phyloP scores from a whole-genome alignment of 2,888 invertebrate genomes.

The Heliothis peltigera region DNA sequence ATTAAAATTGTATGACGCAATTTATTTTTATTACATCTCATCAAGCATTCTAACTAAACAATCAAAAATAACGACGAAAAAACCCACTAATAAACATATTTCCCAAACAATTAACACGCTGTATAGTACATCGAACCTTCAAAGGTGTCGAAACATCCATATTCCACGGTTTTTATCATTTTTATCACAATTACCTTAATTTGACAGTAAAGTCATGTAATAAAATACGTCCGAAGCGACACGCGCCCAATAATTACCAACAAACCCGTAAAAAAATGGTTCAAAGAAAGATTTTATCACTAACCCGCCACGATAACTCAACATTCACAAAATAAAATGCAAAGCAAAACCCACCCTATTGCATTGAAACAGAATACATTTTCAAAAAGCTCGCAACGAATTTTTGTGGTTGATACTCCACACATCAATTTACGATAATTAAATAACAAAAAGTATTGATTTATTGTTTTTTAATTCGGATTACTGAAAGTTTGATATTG shows the following conservation, averaged over 20 bases:
- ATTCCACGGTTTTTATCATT: constrained; percentile 59
- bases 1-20: no score
- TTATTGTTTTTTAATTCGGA: constrained; percentile 64
- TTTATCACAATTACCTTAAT: constrained; percentile 68
- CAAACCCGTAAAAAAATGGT: constrained; percentile 68
- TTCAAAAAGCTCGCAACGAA: neutral
- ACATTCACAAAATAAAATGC: constrained; percentile 4
- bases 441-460: constrained; percentile 83
- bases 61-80: constrained; percentile 4
- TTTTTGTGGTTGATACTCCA: constrained; percentile 55
- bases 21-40: no score
- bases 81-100: constrained; percentile 44
- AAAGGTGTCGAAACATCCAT: constrained; percentile 59
- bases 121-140: constrained; percentile 40
- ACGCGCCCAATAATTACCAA: constrained; percentile 68
- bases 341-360: constrained; percentile 28
- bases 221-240: constrained; percentile 66
- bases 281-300: constrained; percentile 70
- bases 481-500: constrained; percentile 39
- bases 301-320: constrained; percentile 19
- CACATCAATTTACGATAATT: constrained; percentile 82
- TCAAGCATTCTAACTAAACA: neutral
- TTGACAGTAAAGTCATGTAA: constrained; percentile 65
- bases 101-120: constrained; percentile 56
- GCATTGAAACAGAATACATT: neutral